phyloP scores from a whole-genome alignment of 92 coral and sea anemone genomes.

The Plumapathes pennacea region DNA sequence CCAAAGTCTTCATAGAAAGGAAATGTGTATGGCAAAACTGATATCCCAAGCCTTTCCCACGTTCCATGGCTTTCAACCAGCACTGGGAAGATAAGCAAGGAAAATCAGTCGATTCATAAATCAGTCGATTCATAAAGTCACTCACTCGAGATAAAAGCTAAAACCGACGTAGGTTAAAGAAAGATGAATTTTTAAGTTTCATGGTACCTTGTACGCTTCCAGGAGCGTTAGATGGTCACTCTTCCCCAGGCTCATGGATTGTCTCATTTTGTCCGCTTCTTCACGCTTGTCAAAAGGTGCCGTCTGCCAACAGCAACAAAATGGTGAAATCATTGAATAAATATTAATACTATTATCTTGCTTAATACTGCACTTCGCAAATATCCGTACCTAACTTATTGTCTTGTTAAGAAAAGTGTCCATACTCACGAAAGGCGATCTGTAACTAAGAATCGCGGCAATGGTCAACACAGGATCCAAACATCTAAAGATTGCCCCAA shows the following conservation, averaged over 20 bases:
- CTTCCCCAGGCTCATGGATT: slow-evolving; percentile 69
- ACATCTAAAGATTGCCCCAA: slow-evolving; percentile 83
- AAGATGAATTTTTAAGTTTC: too few relatives aligned
- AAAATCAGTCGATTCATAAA: too few relatives aligned
- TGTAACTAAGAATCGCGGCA: slow-evolving; percentile 78
- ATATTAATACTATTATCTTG: not conserved
- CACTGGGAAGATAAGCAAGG: slow-evolving; percentile 19
- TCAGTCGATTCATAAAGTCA: too few relatives aligned
- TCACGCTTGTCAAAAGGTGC: slow-evolving; percentile 86
- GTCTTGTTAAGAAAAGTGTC: not conserved
- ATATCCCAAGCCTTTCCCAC: slow-evolving; percentile 57
- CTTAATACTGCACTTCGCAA: not conserved
- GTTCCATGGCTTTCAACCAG: slow-evolving; percentile 61
- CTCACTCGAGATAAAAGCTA: too few relatives aligned
- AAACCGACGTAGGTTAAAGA: too few relatives aligned
- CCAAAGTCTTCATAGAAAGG: slow-evolving; percentile 76
- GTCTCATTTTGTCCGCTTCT: slow-evolving; percentile 85
- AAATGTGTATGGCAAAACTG: slow-evolving; percentile 67
- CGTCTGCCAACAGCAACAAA: slow-evolving; percentile 23
- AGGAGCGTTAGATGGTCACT: slow-evolving; percentile 83
- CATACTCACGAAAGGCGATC: slow-evolving; percentile 82
- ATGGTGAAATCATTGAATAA: not conserved
- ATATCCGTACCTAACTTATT: too few relatives aligned
- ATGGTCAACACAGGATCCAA: slow-evolving; percentile 81
- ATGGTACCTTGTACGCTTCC: slow-evolving; percentile 62